Base-by-base conservation (phyloP, 2,113 vertebrate genomes). In the Gulo gulo region DNA sequence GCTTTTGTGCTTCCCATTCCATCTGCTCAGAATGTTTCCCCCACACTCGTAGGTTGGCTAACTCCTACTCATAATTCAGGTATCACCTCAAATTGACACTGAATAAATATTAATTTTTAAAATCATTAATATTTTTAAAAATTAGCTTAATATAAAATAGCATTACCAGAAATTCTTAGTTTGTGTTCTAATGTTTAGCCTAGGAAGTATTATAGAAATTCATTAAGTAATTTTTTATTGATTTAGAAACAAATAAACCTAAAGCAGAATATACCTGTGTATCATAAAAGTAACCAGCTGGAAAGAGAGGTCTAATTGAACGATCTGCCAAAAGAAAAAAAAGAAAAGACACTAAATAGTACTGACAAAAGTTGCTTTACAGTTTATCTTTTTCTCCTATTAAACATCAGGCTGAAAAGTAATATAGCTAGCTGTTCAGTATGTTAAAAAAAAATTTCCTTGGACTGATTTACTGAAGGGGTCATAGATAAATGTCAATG, bases 271-370 rank as follows among this genome's bases (percentile, higher is more conserved):
- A 81, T 87, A 99, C 99, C 99, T 99, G 99, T 76, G 99, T 99
- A 97, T 99, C 99, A 97, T 99, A 99, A 90, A 99, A 99, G 98
- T 99, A 99, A 78, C 99, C 99, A 88, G 98, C 57, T 71, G 99
- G 99, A 97, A 99, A 99, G 59, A 99, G 99, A 0, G 99, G 99
- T 94, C 99, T 98, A 97, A 99, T 99, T 0, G 99, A 99, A 1
- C 99, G 98, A 99, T 99, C 99, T 99, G 98, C 26, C 97, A 97
- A 97, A 93, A 83, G 16, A 52, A 90, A 45, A 21, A 31, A 73
- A 82, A 97, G 42, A 73, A 50, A 84, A 92, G n/a, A 90, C 4
- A 73, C 65, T 92, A 96, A 86, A 50, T 55, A 69, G 8, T 36
- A 84, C 26, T 71, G 67, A 67, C 3, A 69, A 65, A 78, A 95